phyloP scores from a whole-genome alignment of 2,797 vertebrate species.

The Melanotaenia pygmaea region DNA sequence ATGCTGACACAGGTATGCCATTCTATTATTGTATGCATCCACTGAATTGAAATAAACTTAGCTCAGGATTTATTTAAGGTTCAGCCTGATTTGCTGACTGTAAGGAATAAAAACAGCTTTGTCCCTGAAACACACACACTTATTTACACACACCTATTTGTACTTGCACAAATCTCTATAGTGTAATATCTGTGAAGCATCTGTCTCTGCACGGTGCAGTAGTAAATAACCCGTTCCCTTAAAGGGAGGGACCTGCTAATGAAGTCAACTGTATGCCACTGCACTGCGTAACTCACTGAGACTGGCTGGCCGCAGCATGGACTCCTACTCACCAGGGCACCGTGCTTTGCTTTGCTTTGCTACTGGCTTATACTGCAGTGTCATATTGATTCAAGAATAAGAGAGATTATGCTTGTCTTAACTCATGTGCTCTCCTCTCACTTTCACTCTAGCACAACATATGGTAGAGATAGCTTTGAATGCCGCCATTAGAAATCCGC shows the following conservation, averaged over 20 bases:
- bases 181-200: constrained; percentile 62
- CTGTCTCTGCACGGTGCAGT: constrained; percentile 57
- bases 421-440: constrained; percentile 49
- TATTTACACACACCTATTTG: constrained; percentile 42
- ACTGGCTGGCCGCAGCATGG: constrained; percentile 56
- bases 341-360: constrained; percentile 47
- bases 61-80: constrained; percentile 28
- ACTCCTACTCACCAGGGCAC: constrained; percentile 54
- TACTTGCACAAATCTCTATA: constrained; percentile 44
- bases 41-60: constrained; percentile 18
- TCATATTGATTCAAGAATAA: constrained; percentile 62
- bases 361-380: constrained; percentile 58
- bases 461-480: constrained; percentile 61
- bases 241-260: constrained; percentile 73
- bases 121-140: constrained; percentile 27
- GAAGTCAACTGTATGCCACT: constrained; percentile 76
- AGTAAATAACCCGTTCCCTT: constrained; percentile 65
- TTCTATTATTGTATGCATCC: constrained; percentile 26
- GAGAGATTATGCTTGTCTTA: constrained; percentile 53
- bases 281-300: constrained; percentile 74
- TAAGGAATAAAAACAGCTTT: constrained; percentile 27
- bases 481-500: constrained; percentile 67
- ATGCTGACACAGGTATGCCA: constrained; percentile 2
- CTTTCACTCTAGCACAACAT: constrained; percentile 47
- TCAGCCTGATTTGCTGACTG: constrained; percentile 29